Evolutionary conservation across 2,797 vertebrate genomes (phyloP).

Genomic region (Micrastur ruficollis): DNA sequence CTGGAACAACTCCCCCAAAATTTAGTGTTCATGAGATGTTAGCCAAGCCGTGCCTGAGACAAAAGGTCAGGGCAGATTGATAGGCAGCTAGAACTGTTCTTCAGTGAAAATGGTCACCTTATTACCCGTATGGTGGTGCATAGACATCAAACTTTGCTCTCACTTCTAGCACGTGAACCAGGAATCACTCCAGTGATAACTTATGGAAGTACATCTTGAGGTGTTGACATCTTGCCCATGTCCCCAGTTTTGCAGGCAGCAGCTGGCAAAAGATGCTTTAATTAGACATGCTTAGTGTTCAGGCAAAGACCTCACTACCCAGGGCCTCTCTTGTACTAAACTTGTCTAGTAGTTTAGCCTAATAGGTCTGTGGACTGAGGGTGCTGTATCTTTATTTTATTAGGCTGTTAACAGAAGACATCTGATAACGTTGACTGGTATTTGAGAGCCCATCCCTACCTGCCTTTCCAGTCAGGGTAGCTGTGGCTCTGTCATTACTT

Average conservation of each 20-base stretch:
- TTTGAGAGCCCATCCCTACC: not conserved
- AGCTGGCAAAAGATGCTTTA: not conserved
- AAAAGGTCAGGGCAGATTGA: not conserved
- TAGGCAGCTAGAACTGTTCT: not conserved
- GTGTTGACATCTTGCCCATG: not conserved
- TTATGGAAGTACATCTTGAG: not conserved
- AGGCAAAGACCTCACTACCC: not conserved
- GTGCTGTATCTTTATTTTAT: not conserved
- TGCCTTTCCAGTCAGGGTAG: not conserved
- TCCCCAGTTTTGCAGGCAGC: not conserved
- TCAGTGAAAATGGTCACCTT: not conserved
- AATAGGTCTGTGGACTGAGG: not conserved
- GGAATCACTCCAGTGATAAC: not conserved
- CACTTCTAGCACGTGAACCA: not conserved
- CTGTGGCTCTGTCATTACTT: not conserved
- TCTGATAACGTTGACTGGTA: not conserved
- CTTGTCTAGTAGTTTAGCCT: not conserved
- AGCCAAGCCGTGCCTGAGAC: not conserved
- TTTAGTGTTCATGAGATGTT: not conserved
- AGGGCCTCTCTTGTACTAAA: not conserved
- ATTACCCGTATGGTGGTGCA: not conserved
- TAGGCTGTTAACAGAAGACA: not conserved
- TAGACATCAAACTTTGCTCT: not conserved
- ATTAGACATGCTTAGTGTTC: not conserved
- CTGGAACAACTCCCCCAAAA: rapidly evolving